phyloP scores from a whole-genome alignment of 2,113 vertebrate species.

The Dromiciops gliroides region DNA sequence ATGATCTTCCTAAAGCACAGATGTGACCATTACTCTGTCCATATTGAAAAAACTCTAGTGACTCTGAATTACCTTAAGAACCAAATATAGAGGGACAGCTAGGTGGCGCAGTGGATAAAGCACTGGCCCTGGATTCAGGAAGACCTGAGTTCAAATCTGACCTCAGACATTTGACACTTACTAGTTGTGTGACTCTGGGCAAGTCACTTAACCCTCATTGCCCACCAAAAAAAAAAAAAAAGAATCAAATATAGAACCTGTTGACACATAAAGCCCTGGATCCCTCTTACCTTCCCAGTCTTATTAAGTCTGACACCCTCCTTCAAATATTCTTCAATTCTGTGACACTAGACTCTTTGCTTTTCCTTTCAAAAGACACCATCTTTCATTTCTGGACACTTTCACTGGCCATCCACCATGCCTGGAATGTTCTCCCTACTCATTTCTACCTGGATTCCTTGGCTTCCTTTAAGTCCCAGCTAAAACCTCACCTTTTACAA shows the following conservation, averaged over 20 bases:
- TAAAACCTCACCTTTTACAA: neutral
- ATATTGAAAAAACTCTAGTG: neutral
- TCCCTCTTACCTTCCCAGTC: neutral
- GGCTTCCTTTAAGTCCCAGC: neutral
- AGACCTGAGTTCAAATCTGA: too few relatives aligned
- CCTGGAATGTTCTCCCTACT: neutral
- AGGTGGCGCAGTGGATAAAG: too few relatives aligned
- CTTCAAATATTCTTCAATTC: neutral
- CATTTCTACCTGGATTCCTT: neutral
- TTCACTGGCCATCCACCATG: neutral
- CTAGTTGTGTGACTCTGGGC: too few relatives aligned
- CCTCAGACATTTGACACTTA: too few relatives aligned
- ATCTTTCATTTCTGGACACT: neutral
- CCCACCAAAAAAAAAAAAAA: too few relatives aligned
- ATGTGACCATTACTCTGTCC: neutral
- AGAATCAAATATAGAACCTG: neutral
- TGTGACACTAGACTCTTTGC: neutral
- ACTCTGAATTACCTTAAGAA: neutral
- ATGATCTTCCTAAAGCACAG: neutral
- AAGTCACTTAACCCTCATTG: too few relatives aligned
- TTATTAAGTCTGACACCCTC: neutral
- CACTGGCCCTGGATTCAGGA: too few relatives aligned
- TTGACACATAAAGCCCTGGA: neutral
- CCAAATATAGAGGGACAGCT: too few relatives aligned
- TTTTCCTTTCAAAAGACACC: neutral